Evolutionary conservation across 1,140 invertebrate species (phyloP), one percentile per base, ranked within the genome.

Genomic region (Glossosoma conforme): DNA sequence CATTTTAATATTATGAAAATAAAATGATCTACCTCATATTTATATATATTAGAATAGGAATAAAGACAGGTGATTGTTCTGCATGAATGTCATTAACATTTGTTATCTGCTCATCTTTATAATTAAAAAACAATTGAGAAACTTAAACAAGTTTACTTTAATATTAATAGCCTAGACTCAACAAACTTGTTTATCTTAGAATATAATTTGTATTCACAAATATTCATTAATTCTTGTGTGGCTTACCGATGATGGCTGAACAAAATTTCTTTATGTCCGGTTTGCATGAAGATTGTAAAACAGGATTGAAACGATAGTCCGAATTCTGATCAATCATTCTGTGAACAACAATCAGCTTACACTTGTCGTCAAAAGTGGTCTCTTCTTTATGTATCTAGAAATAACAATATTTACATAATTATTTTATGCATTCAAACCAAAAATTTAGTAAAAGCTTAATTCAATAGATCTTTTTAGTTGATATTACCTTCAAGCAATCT

Each of bases 241-340:
- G 42, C 10, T 85, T 89, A 77, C 61, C 67, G 67, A 66, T 76
- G 46, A 87, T 72, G 52, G 84, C 74, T 8, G 62, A 67, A 67
- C 93, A 96, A 57, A 80, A 83, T 48, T 81, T 80, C 56, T 81
- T 73, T 8, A 94, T 83, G 64, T 98, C 93, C 1, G 59, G 54
- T 38, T 75, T 69, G 67, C 93, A 97, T 1, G 80, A 62, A 60
- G 82, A 82, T 65, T 90, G 85, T 20, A 98, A 74, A 5, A 82
- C 77, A 11, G 90, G 89, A 76, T 98, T 97, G 37, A 98, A 85
- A 57, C 94, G 80, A 61, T 91, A 91, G 72, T 99, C 94, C 35
- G 84, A 80, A 66, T 91, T 93, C 72, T 95, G 91, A 67, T 93
- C 91, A 45, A 93, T 86, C 82, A 97, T 87, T 64, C 96, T 77